Percentiles rank a stretch among this genome's conserved stretches.
These are phyloP conservation scores for Cinclus cinclus DNA, from an alignment of 2,113 vertebrate species.

Conservation along the genomic window DNA sequence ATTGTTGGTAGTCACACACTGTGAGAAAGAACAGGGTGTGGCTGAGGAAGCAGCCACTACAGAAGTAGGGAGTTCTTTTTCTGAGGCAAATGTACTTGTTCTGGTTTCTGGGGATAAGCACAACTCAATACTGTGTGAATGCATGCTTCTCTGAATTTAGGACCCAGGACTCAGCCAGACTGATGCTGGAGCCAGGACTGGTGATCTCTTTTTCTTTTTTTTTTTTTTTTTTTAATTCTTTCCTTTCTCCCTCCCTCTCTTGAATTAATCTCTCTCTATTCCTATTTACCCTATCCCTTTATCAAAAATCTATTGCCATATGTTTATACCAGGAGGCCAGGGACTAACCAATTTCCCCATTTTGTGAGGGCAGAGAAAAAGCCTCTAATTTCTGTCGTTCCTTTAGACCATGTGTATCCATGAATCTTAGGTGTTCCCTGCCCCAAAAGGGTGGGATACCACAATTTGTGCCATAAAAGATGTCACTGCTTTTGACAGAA, in stretches of 20 bases:
- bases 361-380: not conserved
- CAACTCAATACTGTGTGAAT: not conserved
- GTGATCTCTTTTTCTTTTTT: not conserved
- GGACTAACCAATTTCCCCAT: not conserved
- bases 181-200: not conserved
- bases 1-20: accelerated
- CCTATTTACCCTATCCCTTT: not conserved
- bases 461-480: not conserved
- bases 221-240: not conserved
- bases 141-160: not conserved
- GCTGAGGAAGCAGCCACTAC: not conserved
- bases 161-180: too few species aligned
- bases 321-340: not conserved
- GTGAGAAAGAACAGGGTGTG: not conserved
- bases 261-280: not conserved
- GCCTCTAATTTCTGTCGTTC: accelerated
- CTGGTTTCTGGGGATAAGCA: not conserved
- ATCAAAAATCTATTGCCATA: accelerated
- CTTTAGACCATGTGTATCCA: accelerated
- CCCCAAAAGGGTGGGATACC: not conserved
- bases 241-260: not conserved
- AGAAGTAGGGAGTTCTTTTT: not conserved
- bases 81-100: not conserved
- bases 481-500: not conserved
- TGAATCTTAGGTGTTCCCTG: not conserved